Base-by-base conservation (phyloP, 2,797 vertebrate species). In the Anolis apletophallus region DNA sequence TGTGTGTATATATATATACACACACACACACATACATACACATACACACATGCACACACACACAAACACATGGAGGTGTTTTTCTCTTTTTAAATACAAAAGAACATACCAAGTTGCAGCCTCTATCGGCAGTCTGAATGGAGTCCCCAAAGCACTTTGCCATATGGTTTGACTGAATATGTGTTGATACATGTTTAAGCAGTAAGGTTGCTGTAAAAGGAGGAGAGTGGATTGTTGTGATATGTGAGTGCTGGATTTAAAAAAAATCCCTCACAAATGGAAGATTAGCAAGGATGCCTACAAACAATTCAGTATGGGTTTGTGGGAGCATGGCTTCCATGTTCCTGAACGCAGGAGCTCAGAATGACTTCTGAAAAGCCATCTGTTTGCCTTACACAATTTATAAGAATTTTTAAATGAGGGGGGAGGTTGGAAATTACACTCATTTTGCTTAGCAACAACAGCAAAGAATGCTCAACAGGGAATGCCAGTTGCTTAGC, bases 361-460 rank as follows among this genome's bases (percentile, higher is more conserved):
- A 68, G 72, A 83, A 29, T 86, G 59, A 68, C 91, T 92, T 94
- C 89, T 93, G 80, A 87, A 74, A 69, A 94, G 90, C 86, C 69
- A 50, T 76, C 93, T 12, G 0, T 78, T 83, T 91, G 59, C 59
- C 88, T 90, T 94, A 93, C 93, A 85, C 61, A 80, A 89, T 93
- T 94, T 92, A 92, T 86, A 89, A 77, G 89, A 84, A 91, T 90
- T 89, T 88, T 54, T 12, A 91, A n/a, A 54, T 76, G 74, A 76
- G 26, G 16, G n/a, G 19, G 32, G 17, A 16, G 55, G 0, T 36
- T 34, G 46, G 46, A 92, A 91, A 71, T 64, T 80, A 59, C 67
- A 6, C 8, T 80, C 87, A 54, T 91, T 94, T 94, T 93, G 87
- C 91, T 95, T 93, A 92, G 93, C 93, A 95, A 93, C 91, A 94